phyloP scores from a whole-genome alignment of 2,888 invertebrate genomes.

The Cinara cedri region DNA sequence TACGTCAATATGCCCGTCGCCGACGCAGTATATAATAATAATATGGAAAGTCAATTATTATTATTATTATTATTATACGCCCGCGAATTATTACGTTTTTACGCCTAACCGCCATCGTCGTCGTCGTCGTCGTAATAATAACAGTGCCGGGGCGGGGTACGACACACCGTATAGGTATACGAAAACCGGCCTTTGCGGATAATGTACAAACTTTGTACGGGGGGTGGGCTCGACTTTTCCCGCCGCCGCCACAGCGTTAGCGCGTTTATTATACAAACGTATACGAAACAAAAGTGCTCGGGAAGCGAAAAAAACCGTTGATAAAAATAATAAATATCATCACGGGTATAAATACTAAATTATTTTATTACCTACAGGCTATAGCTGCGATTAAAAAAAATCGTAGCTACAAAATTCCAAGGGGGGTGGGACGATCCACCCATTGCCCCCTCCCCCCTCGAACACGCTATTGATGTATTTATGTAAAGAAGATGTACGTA shows the following conservation, averaged over 20 bases:
- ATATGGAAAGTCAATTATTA: constrained; percentile 29
- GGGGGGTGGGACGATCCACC: too few species aligned
- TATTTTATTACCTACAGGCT: too few species aligned
- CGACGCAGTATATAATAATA: background rate
- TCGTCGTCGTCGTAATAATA: background rate
- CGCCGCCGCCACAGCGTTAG: background rate
- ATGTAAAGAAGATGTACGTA: too few species aligned
- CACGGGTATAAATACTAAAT: too few species aligned
- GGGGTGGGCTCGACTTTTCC: constrained; percentile 5
- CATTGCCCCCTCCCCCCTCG: too few species aligned
- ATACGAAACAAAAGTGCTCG: constrained; percentile 29
- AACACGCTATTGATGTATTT: too few species aligned
- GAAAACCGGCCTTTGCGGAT: constrained; percentile 1
- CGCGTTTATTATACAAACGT: constrained; percentile 17
- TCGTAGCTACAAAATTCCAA: too few species aligned
- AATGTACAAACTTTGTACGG: constrained; percentile 23
- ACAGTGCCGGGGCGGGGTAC: too few species aligned
- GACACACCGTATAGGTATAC: too few species aligned
- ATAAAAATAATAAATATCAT: too few species aligned
- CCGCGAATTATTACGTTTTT: constrained; percentile 10
- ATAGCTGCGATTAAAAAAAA: too few species aligned
- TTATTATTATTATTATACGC: constrained; percentile 4
- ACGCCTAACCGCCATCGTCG: too few species aligned
- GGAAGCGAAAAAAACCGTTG: background rate
- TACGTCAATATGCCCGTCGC: background rate